Conservation (phyloP, 2,888 invertebrate genomes). For the Blomia tropicalis region DNA sequence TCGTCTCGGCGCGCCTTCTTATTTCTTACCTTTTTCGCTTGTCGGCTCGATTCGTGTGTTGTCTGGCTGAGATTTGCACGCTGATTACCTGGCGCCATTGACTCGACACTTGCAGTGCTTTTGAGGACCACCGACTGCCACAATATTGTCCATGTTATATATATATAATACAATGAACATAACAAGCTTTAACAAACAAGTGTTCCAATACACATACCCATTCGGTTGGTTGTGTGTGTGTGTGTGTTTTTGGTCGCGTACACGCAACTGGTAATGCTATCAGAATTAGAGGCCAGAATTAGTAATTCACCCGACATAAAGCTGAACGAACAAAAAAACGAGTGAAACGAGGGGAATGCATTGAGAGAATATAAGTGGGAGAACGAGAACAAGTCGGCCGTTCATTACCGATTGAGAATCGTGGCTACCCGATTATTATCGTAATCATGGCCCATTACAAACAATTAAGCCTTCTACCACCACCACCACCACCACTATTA, state of each 20-base stretch:
- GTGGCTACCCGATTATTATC: conserved; percentile 10
- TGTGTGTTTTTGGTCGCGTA: no score
- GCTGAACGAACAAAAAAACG: no score
- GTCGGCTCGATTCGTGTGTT: conserved; percentile 8
- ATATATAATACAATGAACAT: no score
- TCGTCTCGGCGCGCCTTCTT: conserved; percentile 10
- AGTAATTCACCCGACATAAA: neutral
- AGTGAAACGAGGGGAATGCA: no score
- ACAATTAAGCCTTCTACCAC: conserved; percentile 10
- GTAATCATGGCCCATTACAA: conserved; percentile 14
- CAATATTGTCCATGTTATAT: no score
- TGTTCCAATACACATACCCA: neutral
- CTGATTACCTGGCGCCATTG: conserved; percentile 15
- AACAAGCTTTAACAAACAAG: conserved; percentile 3
- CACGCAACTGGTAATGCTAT: neutral
- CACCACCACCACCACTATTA: no score
- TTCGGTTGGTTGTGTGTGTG: no score
- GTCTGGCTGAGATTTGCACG: conserved; percentile 13
- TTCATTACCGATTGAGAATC: conserved; percentile 5
- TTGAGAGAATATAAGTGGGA: neutral
- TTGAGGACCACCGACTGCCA: conserved; percentile 12
- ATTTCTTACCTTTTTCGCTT: neutral
- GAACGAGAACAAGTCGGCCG: neutral
- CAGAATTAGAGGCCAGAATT: conserved; percentile 14
- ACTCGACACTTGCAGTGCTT: conserved; percentile 6